Conservation (phyloP, 2,113 vertebrate genomes). For the Leiothrix lutea region DNA sequence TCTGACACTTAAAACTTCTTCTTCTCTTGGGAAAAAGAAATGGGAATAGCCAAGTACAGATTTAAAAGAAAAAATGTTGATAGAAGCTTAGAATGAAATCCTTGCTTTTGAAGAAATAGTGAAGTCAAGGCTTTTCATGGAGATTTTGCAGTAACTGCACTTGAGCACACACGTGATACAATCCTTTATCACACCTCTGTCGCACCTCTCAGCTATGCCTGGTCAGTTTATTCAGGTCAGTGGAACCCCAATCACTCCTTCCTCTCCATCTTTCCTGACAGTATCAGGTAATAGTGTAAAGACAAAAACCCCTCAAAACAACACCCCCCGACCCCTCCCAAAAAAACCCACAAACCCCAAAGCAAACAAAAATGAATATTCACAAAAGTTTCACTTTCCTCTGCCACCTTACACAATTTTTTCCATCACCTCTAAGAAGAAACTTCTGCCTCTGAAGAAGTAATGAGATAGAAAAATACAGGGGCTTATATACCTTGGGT, state of each 20-base stretch:
- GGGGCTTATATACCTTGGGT: not conserved
- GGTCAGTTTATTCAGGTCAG: not conserved
- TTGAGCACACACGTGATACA: not conserved
- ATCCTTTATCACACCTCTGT: not conserved
- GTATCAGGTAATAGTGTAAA: not conserved
- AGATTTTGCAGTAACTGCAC: not conserved
- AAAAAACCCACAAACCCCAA: not conserved
- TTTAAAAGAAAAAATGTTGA: not conserved
- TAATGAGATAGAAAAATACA: not conserved
- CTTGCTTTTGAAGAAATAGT: not conserved
- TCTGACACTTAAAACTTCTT: not conserved
- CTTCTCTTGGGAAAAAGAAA: not conserved
- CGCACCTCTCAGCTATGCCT: not conserved
- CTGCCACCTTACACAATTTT: not conserved
- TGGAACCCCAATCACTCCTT: not conserved
- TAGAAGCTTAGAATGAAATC: not conserved
- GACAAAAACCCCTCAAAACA: not conserved
- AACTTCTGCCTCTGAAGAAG: not conserved
- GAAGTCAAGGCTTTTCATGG: not conserved
- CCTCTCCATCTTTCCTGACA: not conserved
- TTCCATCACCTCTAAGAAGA: not conserved
- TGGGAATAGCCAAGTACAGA: not conserved
- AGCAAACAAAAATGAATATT: not conserved
- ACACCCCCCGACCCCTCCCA: rapidly evolving
- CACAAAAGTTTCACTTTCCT: not conserved